These are phyloP conservation scores for Phalera bucephala DNA, from an alignment of 2,888 invertebrate species.

Conservation along the genomic window DNA sequence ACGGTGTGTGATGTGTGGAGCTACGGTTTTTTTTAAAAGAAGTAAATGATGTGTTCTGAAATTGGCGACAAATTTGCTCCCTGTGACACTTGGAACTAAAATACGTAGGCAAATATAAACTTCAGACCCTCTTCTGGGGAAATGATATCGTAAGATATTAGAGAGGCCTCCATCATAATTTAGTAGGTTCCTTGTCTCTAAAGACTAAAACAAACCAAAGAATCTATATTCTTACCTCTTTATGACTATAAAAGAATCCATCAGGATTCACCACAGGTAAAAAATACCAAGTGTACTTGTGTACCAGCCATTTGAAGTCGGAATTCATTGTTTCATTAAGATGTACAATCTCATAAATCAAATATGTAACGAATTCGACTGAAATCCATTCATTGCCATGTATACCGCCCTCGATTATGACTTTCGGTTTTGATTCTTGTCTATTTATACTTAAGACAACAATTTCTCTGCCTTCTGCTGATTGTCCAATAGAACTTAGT, in stretches of 20 bases:
- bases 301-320: slow-evolving; percentile 57
- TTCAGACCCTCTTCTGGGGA: too few relatives aligned
- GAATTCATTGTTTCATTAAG: slow-evolving; percentile 51
- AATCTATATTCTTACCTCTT: slow-evolving; percentile 22
- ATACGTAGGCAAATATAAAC: too few relatives aligned
- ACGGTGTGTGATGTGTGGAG: too few relatives aligned
- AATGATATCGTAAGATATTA: too few relatives aligned
- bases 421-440: slow-evolving; percentile 49
- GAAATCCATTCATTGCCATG: slow-evolving; percentile 90
- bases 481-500: slow-evolving; percentile 57
- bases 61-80: too few relatives aligned
- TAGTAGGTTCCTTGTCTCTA: too few relatives aligned
- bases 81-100: too few relatives aligned
- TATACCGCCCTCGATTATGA: slow-evolving; percentile 84
- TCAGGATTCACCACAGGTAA: slow-evolving; percentile 90
- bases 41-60: too few relatives aligned
- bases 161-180: too few relatives aligned
- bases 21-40: too few relatives aligned
- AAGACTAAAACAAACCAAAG: too few relatives aligned
- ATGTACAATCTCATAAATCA: slow-evolving; percentile 77
- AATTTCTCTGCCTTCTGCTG: slow-evolving; percentile 69
- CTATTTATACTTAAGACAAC: slow-evolving; percentile 42
- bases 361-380: slow-evolving; percentile 83
- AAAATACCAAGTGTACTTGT: slow-evolving; percentile 85
- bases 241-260: slow-evolving; percentile 36